These are phyloP conservation scores for Anniella stebbinsi DNA, from an alignment of 2,797 vertebrate species.

Conservation along the genomic window DNA sequence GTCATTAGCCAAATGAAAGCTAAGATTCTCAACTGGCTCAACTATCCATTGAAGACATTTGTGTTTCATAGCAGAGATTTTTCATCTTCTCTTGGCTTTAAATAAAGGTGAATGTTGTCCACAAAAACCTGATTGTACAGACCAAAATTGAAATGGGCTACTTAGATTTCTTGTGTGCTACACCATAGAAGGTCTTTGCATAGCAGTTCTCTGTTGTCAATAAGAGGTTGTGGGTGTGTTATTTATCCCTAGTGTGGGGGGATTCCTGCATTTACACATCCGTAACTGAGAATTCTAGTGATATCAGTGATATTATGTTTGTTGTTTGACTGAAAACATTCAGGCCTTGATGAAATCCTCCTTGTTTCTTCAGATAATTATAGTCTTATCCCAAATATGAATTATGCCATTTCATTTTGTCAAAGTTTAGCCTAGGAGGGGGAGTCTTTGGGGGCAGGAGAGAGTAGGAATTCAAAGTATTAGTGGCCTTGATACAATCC, in stretches of 20 bases:
- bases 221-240: neutral
- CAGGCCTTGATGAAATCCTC: neutral
- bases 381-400: neutral
- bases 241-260: too few species aligned
- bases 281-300: slow-evolving; percentile 11
- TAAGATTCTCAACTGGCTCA: slow-evolving; percentile 6
- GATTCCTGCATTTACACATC: neutral
- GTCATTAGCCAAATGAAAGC: slow-evolving; percentile 29
- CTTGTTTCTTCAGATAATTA: neutral
- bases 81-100: slow-evolving; percentile 46
- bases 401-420: neutral
- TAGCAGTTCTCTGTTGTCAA: slow-evolving; percentile 32
- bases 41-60: slow-evolving; percentile 33
- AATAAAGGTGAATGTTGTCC: slow-evolving; percentile 24
- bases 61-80: slow-evolving; percentile 10
- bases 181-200: slow-evolving; percentile 1
- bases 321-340: neutral
- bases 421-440: neutral
- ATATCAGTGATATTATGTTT: neutral
- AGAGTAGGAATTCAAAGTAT: neutral
- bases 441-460: too few species aligned
- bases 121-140: slow-evolving; percentile 32
- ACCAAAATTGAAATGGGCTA: slow-evolving; percentile 32
- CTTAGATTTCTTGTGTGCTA: slow-evolving; percentile 46
- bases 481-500: neutral